Evolutionary conservation across 2,888 invertebrate species (phyloP).

Genomic region (Apodemia mormo): DNA sequence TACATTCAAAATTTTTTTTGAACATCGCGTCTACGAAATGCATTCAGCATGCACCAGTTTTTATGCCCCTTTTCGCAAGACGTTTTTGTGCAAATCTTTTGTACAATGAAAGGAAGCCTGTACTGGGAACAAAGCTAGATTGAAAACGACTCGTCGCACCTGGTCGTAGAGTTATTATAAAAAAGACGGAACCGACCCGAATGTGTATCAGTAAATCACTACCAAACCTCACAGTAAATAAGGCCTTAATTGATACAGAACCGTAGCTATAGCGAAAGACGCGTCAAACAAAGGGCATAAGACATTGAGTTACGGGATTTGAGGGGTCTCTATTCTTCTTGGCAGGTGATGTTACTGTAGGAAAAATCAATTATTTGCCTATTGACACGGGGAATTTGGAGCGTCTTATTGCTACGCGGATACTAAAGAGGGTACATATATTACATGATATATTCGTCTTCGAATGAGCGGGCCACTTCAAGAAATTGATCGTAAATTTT

Average conservation of each 20-base stretch:
- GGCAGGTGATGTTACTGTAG: conserved; percentile 72
- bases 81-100: conserved; percentile 79
- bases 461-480: conserved; percentile 52
- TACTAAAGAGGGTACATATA: conserved; percentile 22
- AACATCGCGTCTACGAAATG: conserved; percentile 41
- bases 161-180: conserved; percentile 50
- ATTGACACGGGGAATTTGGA: conserved; percentile 64
- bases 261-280: conserved; percentile 47
- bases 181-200: conserved; percentile 54
- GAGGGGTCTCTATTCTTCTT: conserved; percentile 56
- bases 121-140: conserved; percentile 53
- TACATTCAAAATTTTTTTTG: conserved; percentile 36
- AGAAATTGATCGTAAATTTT: conserved; percentile 74
- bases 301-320: conserved; percentile 73
- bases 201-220: conserved; percentile 58
- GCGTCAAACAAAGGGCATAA: conserved; percentile 61
- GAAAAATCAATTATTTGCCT: conserved; percentile 73
- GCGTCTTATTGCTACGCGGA: conserved; percentile 55
- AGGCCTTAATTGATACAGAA: conserved; percentile 62
- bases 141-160: conserved; percentile 61
- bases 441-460: conserved; percentile 8
- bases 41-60: conserved; percentile 55
- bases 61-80: conserved; percentile 60
- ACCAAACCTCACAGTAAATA: conserved; percentile 60
- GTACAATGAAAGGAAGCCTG: conserved; percentile 64